Base-by-base conservation (phyloP, 2,113 vertebrate species). In the Trochalopteron elliotii region DNA sequence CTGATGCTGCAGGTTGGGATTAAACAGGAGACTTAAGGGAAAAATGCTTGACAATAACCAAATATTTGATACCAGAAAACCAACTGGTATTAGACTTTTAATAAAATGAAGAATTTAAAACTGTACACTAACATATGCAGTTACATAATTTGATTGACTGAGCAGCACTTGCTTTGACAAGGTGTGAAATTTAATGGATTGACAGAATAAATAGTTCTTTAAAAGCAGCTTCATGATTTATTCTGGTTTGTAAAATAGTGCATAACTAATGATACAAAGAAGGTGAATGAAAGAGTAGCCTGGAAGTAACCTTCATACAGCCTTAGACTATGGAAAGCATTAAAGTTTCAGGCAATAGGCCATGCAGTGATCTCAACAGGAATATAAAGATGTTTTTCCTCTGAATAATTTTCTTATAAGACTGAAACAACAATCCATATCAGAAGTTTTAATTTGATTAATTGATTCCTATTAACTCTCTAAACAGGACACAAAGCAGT, bases 381-480 rank as follows among this genome's bases (percentile, higher is more conserved):
- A 95, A 67, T 55, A 72, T 5, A 22, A 87, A 95, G 42, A 67
- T 79, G 27, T 20, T 83, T 63, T 84, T 65, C 82, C 63, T 88
- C 77, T 92, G 82, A 90, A 86, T 84, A 76, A 19, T 35, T 79
- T 94, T 87, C 67, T 92, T 95, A 83, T 65, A 95, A 90, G 70
- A n/a, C 68, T 61, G 59, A 53, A 97, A 94, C 33, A 72, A 5
- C 20, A n/a, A 78, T 91, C 80, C 61, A 79, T 37, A 86, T 96
- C 85, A 96, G 68, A 96, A 87, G 78, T 83, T 96, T 95, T 89
- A 91, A 97, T 89, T 72, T 93, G 78, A 93, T 76, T 71, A 94
- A 60, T 78, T 6, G 33, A 78, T 88, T 96, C 65, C 39, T 76
- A 68, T 95, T 97, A 94, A 82, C 82, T 91, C 60, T 84, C 83